Evolutionary conservation across 2,113 vertebrate species (phyloP), one percentile per base, ranked within the genome.

Genomic region (Monarcha castaneiventris): DNA sequence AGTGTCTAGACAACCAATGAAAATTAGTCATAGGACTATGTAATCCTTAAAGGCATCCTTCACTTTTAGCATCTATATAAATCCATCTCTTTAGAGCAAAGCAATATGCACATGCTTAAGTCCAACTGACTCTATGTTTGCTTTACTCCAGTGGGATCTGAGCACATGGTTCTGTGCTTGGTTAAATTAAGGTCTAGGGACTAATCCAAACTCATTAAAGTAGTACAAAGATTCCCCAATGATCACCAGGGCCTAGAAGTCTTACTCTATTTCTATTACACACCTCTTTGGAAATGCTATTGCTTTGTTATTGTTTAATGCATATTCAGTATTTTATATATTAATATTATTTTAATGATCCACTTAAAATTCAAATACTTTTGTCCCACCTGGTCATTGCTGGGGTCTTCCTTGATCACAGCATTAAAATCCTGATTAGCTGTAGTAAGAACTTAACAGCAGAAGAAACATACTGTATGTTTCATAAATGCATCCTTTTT

Each of bases 401-500:
- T 67, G 52, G 89, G 92, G 12, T 98, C 96, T 94, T 97, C 84
- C 29, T 97, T 96, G 77, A 98, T 94, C 80, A 98, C 91, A 67
- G 96, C 55, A 95, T 97, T 97, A 92, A 98, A 98, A 91, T 98
- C 97, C n/a, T 96, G 83, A 90, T 97, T 94, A 76, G 97, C 97
- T 91, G 68, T 8, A 82, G 29, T 66, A 98, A 98, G 98, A 88
- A 94, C 80, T 75, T 93, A 96, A 91, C 20, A 81, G 44, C 97
- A 83, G 96, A 97, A 98, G 73, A 96, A 95, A 94, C 95, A 90
- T 37, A 96, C 46, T 62, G 97, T 98, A 78, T 97, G 98, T 85
- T 98, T 98, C 91, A 98, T 93, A 79, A 98, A 82, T 19, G 97
- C 98, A 94, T 98, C 97, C 87, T 97, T 94, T 97, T 98, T 95